Evolutionary conservation across 1,140 invertebrate species (phyloP), one percentile per base, ranked within the genome.

Genomic region (Aphaenogaster floridana): DNA sequence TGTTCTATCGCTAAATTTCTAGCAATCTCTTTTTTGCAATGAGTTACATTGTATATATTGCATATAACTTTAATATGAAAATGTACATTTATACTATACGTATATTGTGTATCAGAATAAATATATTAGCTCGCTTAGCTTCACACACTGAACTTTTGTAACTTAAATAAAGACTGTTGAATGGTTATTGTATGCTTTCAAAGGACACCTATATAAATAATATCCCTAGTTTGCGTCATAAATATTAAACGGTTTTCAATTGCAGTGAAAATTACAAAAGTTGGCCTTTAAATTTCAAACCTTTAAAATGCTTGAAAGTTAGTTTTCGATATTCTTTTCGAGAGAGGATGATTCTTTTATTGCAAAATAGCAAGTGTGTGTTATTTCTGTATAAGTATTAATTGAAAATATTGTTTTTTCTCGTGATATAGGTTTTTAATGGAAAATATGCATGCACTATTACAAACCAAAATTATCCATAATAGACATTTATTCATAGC

Each of bases 211-310:
- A 54, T 36, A 39, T 74, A 39, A 74, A 39, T 57, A 74, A 57
- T 57, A 72, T 36, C 9, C 3, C 5, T 21, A 45, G 11, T 36
- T 74, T 57, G 52, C n/a, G 39, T 74, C 34, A 74, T 59, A 42
- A 76, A 28, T 57, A 76, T 59, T 59, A 52, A 72, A 28, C 7
- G n/a, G 13, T 76, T 76, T 59, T 52, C 6, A 59, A 15, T 76
- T 74, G 34, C 6, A 76, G 3, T 42, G 4, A 61, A 61, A 77
- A 77, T 77, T 61, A 45, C 1, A 34, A 61, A 61, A 45, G 2
- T 28, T 42, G 7, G 21, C 7, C 4, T 8, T 7, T 61, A 45
- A 77, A 61, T 45, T 77, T 28, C 9, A 59, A 74, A 74, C 1
- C 13, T 28, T 77, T 21, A 39, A 57, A 54, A 59, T 42, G 3